These are phyloP conservation scores for Petrocephalus zakoni DNA, from an alignment of 2,113 vertebrate species.

Conservation along the genomic window DNA sequence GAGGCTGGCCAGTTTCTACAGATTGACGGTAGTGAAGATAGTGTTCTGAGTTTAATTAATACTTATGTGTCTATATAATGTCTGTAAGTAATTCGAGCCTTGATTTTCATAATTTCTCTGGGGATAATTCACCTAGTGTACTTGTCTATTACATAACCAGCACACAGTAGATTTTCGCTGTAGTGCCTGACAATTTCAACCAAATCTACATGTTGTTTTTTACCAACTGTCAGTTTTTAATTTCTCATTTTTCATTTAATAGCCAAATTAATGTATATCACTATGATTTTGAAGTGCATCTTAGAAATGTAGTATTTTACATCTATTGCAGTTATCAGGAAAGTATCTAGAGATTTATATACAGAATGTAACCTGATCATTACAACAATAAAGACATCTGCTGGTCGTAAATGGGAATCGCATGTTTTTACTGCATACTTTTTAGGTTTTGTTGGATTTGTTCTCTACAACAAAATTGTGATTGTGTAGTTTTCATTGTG, in stretches of 20 bases:
- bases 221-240: not conserved
- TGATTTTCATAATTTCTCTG: not conserved
- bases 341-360: constrained; percentile 54
- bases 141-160: not conserved
- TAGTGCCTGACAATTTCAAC: not conserved
- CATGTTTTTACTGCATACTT: constrained; percentile 30
- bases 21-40: not conserved
- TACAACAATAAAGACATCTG: not conserved
- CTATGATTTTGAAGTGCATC: constrained; percentile 35
- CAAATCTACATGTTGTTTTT: not conserved
- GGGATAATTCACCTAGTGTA: not conserved
- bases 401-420: not conserved
- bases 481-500: not conserved
- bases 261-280: constrained; percentile 3
- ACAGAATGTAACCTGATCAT: constrained; percentile 43
- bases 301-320: constrained; percentile 52
- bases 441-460: not conserved
- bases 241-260: not conserved
- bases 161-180: not conserved
- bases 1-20: constrained; percentile 9
- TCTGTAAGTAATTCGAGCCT: not conserved
- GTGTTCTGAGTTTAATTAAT: not conserved
- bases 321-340: constrained; percentile 45
- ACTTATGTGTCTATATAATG: constrained; percentile 8
- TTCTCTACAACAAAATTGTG: not conserved